Conservation (phyloP, 2,113 vertebrate species). For the Pseudois nayaur region DNA sequence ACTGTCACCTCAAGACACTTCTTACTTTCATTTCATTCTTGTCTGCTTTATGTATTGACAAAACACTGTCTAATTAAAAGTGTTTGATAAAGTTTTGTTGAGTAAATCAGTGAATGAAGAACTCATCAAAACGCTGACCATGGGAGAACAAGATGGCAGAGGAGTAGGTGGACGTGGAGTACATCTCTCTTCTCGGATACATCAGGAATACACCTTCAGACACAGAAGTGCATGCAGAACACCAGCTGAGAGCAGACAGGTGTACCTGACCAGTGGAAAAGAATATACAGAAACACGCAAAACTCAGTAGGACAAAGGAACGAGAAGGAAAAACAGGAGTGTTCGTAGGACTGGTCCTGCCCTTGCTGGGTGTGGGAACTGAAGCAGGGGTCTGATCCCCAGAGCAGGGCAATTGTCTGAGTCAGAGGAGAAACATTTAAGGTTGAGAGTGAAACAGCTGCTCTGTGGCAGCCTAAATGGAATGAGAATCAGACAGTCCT, state of each 20-base stretch:
- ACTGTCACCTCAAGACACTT: background rate
- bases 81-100: background rate
- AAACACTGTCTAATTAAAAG: background rate
- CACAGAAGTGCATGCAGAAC: background rate
- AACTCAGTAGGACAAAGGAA: background rate
- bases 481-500: background rate
- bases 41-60: background rate
- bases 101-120: background rate
- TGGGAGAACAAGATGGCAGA: background rate
- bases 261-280: background rate
- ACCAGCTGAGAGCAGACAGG: background rate
- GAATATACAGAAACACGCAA: background rate
- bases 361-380: background rate
- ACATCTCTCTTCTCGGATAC: rapidly evolving
- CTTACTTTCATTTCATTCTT: background rate
- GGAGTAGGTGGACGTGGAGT: background rate
- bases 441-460: background rate
- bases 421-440: background rate
- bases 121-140: background rate
- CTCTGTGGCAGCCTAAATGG: background rate
- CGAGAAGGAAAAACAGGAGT: background rate
- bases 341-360: background rate
- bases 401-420: background rate
- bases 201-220: background rate
- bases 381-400: background rate